Base-by-base conservation (phyloP, 2,797 vertebrate genomes). In the Alcedo quadribrachys region DNA sequence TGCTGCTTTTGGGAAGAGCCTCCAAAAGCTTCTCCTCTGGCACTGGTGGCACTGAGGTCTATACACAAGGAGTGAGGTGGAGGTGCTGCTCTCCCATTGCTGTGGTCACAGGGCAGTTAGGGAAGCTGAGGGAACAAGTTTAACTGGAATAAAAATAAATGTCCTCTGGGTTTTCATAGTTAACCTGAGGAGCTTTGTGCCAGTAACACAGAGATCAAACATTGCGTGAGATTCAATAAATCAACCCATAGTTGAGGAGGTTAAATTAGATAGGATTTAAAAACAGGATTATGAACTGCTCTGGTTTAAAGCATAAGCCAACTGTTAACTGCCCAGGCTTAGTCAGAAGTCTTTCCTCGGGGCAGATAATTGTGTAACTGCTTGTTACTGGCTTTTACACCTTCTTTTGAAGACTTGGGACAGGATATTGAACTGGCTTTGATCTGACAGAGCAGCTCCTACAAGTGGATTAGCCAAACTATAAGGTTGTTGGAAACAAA, bases 261-360 rank as follows among this genome's bases (percentile, higher is more conserved):
- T 94, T 96, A 90, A 92, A 91, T 93, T 79, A 95, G 89, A 90
- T 82, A 84, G 89, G 91, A 93, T 95, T 94, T 92, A 2, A 81
- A 74, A 65, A 81, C 75, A 37, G 79, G 81, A 94, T 95, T 94
- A 92, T 60, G 70, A 83, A 60, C 48, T 92, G 67, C 35, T 30
- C 42, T 83, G 58, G 54, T 92, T 87, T 93, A 87, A 90, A 80
- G 62, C 71, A 53, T 85, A 88, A 94, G 86, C 78, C 78, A 94
- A 85, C 86, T 92, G 81, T 95, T 96, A 94, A 91, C 93, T 94
- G 90, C n/a, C 61, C 53, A 27, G 84, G 86, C 81, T 94, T 94
- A 90, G 76, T 89, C 73, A 90, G 79, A 85, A 94, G 48, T 81
- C 85, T 90, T 21, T 87, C 92, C 88, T 87, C 67, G 54, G 82